Evolutionary conservation across 2,888 invertebrate genomes (phyloP), one percentile per base, ranked within the genome.

Genomic region (Drosophila engyochracea): DNA sequence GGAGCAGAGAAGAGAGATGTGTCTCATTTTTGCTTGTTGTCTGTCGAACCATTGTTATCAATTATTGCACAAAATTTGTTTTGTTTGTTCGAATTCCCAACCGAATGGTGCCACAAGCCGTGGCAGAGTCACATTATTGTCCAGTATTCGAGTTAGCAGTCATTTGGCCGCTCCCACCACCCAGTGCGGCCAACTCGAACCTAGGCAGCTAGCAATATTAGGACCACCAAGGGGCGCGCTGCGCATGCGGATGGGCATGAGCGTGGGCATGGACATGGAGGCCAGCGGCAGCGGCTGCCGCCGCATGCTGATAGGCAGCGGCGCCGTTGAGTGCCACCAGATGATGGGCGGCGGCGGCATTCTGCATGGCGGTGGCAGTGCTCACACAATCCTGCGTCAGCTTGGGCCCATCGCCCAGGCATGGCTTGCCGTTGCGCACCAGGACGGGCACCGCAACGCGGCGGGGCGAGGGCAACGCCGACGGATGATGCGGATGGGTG

Each of bases 391-490:
- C 95, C 55, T 95, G 95, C 3, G 95, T 94, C 65, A 92, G 64
- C 66, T 91, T 92, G 44, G 89, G 84, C 44, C 91, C 94, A 62
- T 95, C 95, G 12, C 95, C 95, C 16, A 97, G 94, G 90, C 98
- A 99, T 0, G 98, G 98, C 92, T 98, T 97, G 0, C 99, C 99
- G 89, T 99, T 99, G 67, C 98, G 95, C 6, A 99, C 98, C 61
- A 99, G 93, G 0, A 99, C 98, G 0, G 99, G 99, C 0, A 99
- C 98, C 0, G 99, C 98, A 0, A 99, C 98, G 28, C 98, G 95
- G 35, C 98, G 94, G 0, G 99, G 98, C 0, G 98, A 98, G 52
- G 97, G 96, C 88, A 96, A 92, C 0, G 95, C 95, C 62, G 95
- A 95, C 19, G 92, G 92, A 75, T 93, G 93, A 75, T 92, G 91